Evolutionary conservation across 2,888 invertebrate species (phyloP).

Genomic region (Lithophane socia): DNA sequence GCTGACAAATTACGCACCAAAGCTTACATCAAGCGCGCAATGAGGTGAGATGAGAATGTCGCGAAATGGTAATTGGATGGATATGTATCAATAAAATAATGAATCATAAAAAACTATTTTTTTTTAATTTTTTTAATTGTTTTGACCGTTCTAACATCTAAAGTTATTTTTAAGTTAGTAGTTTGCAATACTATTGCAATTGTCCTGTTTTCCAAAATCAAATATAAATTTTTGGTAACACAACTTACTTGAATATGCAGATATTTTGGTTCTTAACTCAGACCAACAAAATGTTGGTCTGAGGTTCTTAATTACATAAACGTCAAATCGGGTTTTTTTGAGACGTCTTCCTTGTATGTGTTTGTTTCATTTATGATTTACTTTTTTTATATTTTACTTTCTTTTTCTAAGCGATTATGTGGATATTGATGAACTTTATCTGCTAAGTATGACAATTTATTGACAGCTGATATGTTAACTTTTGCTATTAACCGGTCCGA

Average conservation of each 20-base stretch:
- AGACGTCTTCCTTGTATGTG: neutral
- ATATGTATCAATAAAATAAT: constrained; percentile 13
- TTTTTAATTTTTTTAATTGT: no score
- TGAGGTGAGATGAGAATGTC: constrained; percentile 13
- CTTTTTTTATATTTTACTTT: neutral
- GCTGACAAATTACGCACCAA: constrained; percentile 59
- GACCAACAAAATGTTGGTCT: no score
- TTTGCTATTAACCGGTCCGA: no score
- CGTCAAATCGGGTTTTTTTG: neutral
- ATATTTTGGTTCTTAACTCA: neutral
- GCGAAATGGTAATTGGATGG: constrained; percentile 12
- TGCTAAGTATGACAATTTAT: no score
- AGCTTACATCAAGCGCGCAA: constrained; percentile 39
- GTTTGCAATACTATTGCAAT: neutral
- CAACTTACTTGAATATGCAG: neutral
- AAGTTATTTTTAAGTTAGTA: no score
- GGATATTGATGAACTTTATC: neutral
- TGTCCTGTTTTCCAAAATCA: neutral
- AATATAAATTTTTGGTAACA: neutral
- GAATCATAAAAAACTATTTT: neutral
- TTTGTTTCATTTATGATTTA: neutral
- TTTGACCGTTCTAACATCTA: neutral
- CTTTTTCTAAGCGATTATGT: neutral
- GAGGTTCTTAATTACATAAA: neutral
- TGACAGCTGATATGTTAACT: no score